Percentiles rank a stretch among this genome's conserved stretches.
Conservation (phyloP, 2,797 vertebrate species). For the Xyrichtys novacula region DNA sequence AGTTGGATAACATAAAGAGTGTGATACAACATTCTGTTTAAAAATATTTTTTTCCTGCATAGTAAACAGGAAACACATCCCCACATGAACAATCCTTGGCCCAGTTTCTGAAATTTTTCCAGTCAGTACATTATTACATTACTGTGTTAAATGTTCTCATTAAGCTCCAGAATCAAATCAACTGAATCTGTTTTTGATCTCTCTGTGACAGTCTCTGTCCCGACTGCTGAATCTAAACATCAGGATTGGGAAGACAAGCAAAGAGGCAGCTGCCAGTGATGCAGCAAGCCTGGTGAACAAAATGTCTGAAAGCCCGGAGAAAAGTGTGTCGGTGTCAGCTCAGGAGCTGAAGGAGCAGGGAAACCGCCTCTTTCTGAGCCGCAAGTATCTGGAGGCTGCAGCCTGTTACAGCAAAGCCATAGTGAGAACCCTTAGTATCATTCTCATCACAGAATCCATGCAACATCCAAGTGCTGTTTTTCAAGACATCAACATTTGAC, state of each 20-base stretch:
- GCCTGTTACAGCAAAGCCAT: slow-evolving; percentile 93
- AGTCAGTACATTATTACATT: neutral
- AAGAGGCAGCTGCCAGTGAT: slow-evolving; percentile 59
- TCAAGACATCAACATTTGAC: neutral
- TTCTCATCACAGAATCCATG: neutral
- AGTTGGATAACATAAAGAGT: no score
- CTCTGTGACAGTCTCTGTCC: neutral
- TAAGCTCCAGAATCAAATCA: neutral
- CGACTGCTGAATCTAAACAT: neutral
- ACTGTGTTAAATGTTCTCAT: neutral
- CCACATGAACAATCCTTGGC: neutral
- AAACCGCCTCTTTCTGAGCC: slow-evolving; percentile 91
- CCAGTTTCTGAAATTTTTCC: neutral
- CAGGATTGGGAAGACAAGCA: slow-evolving; percentile 80
- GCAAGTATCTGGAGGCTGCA: slow-evolving; percentile 94
- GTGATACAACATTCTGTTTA: no score
- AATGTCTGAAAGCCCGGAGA: slow-evolving; percentile 90
- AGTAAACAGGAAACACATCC: no score
- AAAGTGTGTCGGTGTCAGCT: slow-evolving; percentile 86
- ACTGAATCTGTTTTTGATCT: neutral
- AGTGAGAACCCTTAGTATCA: slow-evolving; percentile 64
- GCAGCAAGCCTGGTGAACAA: slow-evolving; percentile 79
- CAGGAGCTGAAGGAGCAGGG: slow-evolving; percentile 96
- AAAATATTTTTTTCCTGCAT: no score
- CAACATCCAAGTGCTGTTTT: neutral